Conservation (phyloP, 2,113 vertebrate species). For the Excalfactoria chinensis region DNA sequence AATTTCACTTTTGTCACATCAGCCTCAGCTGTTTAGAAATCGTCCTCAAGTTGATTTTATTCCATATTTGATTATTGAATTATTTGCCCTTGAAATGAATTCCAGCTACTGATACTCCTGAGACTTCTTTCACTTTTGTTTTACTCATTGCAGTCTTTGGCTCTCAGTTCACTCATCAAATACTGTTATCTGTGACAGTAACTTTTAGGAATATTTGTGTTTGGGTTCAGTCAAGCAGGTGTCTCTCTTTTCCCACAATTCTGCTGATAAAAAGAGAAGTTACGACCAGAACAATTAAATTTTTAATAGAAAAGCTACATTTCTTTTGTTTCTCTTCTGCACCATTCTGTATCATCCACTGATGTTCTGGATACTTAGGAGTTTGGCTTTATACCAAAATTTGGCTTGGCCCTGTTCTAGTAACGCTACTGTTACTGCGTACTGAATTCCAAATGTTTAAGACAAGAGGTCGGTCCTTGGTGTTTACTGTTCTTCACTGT, state of each 20-base stretch:
- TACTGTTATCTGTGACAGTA: background rate
- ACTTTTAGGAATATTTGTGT: background rate
- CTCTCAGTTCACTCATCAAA: background rate
- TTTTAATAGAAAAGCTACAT: background rate
- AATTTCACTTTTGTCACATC: background rate
- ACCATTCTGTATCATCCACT: background rate
- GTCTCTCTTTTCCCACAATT: background rate
- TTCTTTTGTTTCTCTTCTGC: background rate
- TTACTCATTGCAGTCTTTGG: background rate
- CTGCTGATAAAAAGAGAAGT: background rate
- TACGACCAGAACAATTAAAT: background rate
- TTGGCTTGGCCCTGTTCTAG: background rate
- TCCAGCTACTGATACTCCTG: background rate
- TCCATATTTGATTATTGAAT: background rate
- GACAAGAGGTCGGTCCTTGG: background rate
- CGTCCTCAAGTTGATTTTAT: background rate
- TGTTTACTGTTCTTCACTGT: background rate
- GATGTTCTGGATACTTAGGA: background rate
- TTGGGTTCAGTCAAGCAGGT: background rate
- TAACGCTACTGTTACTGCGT: background rate
- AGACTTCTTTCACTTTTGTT: slow-evolving; percentile 37
- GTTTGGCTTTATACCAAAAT: background rate
- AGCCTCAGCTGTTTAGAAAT: background rate
- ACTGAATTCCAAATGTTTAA: background rate
- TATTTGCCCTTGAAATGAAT: background rate